phyloP scores from a whole-genome alignment of 2,888 invertebrate genomes.

The Netelia melanura region DNA sequence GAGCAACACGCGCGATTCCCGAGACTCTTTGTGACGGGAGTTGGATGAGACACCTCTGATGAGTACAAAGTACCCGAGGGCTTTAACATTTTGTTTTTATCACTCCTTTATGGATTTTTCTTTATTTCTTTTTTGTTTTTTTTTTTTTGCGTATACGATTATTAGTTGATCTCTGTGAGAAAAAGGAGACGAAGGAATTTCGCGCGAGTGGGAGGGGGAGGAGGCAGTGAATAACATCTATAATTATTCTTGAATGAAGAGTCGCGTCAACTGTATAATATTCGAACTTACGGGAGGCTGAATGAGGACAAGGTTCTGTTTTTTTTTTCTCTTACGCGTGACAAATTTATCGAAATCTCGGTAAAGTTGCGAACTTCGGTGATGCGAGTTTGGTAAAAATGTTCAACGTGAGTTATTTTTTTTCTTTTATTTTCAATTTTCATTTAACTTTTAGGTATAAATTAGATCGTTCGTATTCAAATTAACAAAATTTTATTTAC shows the following conservation, averaged over 20 bases:
- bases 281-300: slow-evolving; percentile 35
- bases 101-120: not conserved
- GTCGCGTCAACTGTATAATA: slow-evolving; percentile 16
- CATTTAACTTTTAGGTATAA: not conserved
- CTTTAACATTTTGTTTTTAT: slow-evolving; percentile 32
- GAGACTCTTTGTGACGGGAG: slow-evolving; percentile 50
- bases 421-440: no score
- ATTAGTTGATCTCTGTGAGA: slow-evolving; percentile 50
- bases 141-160: slow-evolving; percentile 31
- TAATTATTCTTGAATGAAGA: slow-evolving; percentile 56
- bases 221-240: slow-evolving; percentile 45
- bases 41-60: slow-evolving; percentile 60
- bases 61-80: slow-evolving; percentile 65
- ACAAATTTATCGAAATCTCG: slow-evolving; percentile 26
- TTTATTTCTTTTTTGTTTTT: not conserved
- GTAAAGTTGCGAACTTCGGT: slow-evolving; percentile 22
- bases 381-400: not conserved
- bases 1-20: no score
- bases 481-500: no score
- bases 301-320: slow-evolving; percentile 4
- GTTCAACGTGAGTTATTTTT: no score
- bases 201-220: not conserved
- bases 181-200: slow-evolving; percentile 43
- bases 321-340: not conserved
- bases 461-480: not conserved